These are phyloP conservation scores for Ichneumoninae sp. DNA, from an alignment of 2,888 invertebrate genomes.

Conservation along the genomic window DNA sequence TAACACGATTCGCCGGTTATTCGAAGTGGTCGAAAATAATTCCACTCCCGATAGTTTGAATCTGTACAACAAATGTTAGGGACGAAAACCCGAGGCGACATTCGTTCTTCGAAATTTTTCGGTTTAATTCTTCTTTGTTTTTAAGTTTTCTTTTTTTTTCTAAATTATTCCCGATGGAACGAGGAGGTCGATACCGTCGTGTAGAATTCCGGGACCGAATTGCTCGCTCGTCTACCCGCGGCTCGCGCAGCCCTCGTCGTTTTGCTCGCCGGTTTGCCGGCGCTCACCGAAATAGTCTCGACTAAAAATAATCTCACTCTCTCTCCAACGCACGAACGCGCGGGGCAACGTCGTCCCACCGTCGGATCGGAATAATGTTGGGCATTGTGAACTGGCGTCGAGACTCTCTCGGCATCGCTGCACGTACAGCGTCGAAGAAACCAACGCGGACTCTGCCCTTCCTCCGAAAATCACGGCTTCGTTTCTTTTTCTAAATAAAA, in stretches of 20 bases:
- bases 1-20: slow-evolving; percentile 39
- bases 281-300: slow-evolving; percentile 66
- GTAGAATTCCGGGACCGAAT: slow-evolving; percentile 56
- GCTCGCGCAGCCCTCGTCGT: slow-evolving; percentile 14
- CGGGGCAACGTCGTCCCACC: slow-evolving; percentile 75
- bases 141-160: background rate
- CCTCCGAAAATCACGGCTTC: background rate
- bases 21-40: slow-evolving; percentile 54
- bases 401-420: slow-evolving; percentile 9
- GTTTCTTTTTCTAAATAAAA: background rate
- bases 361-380: slow-evolving; percentile 77
- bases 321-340: slow-evolving; percentile 29
- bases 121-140: background rate
- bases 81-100: slow-evolving; percentile 24
- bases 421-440: background rate
- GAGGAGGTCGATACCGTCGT: slow-evolving; percentile 10
- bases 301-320: slow-evolving; percentile 67
- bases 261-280: slow-evolving; percentile 47
- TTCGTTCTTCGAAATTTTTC: slow-evolving; percentile 25
- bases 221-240: slow-evolving; percentile 18
- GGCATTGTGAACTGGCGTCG: slow-evolving; percentile 72
- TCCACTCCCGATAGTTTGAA: slow-evolving; percentile 11
- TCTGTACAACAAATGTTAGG: background rate
- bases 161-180: slow-evolving; percentile 38
- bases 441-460: too few species aligned